A percentile compares a stretch with the other conserved stretches of the same genome.
Conservation (phyloP, 2,113 vertebrate species). For the Hippocampus comes region DNA sequence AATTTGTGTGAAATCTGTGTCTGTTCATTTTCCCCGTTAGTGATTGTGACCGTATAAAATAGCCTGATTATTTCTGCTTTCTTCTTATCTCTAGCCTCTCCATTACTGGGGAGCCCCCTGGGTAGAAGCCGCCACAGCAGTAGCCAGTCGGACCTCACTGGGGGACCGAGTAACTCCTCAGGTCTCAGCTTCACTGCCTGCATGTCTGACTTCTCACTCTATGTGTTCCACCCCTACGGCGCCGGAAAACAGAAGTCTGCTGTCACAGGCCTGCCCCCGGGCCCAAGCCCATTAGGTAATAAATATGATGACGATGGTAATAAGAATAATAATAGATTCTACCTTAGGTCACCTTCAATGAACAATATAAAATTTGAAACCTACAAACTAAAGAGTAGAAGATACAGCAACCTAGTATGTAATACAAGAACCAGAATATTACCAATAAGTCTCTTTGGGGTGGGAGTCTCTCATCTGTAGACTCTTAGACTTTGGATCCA, state of each 20-base stretch:
- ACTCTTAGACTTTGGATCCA: background rate
- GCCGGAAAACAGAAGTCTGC: constrained; percentile 94
- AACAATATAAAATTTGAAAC: too few relatives aligned
- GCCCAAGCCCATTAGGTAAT: constrained; percentile 85
- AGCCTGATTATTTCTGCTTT: background rate
- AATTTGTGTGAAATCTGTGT: too few relatives aligned
- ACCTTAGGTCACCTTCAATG: too few relatives aligned
- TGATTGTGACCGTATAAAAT: background rate
- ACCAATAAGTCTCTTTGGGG: background rate
- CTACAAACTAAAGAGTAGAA: background rate
- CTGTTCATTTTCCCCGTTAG: background rate
- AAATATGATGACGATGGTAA: background rate
- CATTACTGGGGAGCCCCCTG: constrained; percentile 85
- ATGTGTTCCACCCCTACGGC: constrained; percentile 95
- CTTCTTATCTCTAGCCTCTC: constrained; percentile 70
- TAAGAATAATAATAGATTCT: background rate
- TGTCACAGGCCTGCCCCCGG: constrained; percentile 84
- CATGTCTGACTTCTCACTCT: constrained; percentile 98
- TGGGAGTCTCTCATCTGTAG: background rate
- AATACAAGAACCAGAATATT: background rate
- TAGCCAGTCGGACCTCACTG: constrained; percentile 91
- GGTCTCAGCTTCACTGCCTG: constrained; percentile 97
- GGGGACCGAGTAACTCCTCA: constrained; percentile 85
- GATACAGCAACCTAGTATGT: background rate
- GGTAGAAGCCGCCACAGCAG: constrained; percentile 92